Conservation (phyloP, 2,113 vertebrate species). For the Notothenia rossii region DNA sequence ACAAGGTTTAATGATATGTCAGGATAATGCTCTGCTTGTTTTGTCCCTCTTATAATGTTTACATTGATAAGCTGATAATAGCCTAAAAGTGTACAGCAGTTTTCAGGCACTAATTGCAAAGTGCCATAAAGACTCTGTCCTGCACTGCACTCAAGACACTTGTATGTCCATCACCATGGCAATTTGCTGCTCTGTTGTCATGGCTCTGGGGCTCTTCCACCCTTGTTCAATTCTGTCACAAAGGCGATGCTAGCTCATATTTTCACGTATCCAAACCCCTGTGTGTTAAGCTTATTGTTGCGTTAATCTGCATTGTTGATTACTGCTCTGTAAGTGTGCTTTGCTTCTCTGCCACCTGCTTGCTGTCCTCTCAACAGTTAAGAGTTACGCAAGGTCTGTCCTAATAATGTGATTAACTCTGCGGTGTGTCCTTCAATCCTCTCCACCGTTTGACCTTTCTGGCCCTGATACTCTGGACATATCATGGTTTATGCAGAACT, state of each 20-base stretch:
- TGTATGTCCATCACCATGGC: slow-evolving; percentile 57
- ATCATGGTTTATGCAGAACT: slow-evolving; percentile 41
- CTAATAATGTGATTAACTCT: slow-evolving; percentile 64
- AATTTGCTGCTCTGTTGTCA: slow-evolving; percentile 65
- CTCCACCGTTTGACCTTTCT: slow-evolving; percentile 49
- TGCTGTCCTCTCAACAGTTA: slow-evolving; percentile 27
- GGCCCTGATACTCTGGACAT: slow-evolving; percentile 18
- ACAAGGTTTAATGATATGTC: not conserved
- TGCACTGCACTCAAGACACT: slow-evolving; percentile 28
- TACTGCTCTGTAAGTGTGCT: slow-evolving; percentile 36
- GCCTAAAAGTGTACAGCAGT: slow-evolving; percentile 5
- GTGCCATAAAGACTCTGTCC: slow-evolving; percentile 12
- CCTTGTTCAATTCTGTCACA: slow-evolving; percentile 28
- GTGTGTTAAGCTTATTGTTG: slow-evolving; percentile 27
- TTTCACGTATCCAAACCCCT: slow-evolving; percentile 34
- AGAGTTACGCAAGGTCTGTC: slow-evolving; percentile 39
- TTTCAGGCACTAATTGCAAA: slow-evolving; percentile 9
- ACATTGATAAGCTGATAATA: not conserved
- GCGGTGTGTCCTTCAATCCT: slow-evolving; percentile 41
- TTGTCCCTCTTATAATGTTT: not conserved
- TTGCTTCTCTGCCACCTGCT: slow-evolving; percentile 34
- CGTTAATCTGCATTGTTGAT: slow-evolving; percentile 48
- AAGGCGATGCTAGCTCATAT: slow-evolving; percentile 24
- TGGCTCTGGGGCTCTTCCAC: slow-evolving; percentile 44
- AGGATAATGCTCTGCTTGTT: not conserved